Conservation (phyloP, 2,113 vertebrate species). For the Oceanodroma tethys region DNA sequence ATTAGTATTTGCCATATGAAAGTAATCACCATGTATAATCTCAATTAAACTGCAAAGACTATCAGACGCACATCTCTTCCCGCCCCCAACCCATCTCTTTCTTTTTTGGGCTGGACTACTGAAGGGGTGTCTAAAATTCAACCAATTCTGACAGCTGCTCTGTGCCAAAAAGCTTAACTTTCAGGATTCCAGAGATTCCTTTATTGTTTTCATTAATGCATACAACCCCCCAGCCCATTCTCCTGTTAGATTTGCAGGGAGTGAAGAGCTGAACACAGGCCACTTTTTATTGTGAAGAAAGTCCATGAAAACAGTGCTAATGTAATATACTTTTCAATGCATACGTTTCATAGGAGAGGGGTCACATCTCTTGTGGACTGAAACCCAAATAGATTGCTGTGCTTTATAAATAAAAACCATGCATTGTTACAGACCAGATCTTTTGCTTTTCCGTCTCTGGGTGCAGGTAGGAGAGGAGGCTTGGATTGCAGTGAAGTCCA, state of each 20-base stretch:
- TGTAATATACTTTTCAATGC: not conserved
- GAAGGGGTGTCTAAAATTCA: conserved; percentile 41
- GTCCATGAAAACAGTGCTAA: not conserved
- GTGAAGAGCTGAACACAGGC: not conserved
- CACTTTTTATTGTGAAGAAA: not conserved
- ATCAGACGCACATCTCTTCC: not conserved
- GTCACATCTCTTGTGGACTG: not conserved
- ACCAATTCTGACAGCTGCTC: conserved; percentile 56
- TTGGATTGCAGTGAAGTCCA: conserved; percentile 83
- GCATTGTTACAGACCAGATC: not conserved
- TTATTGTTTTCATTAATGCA: conserved; percentile 43
- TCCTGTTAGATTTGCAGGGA: not conserved
- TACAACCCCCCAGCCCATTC: not conserved
- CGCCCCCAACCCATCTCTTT: not conserved
- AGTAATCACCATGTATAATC: not conserved
- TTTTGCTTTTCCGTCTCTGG: not conserved
- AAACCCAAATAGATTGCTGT: not conserved
- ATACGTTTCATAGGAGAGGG: not conserved
- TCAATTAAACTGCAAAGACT: not conserved
- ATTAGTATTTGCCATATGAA: not conserved
- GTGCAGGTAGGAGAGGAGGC: conserved; percentile 85
- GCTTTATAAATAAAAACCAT: not conserved
- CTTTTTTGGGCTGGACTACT: not conserved
- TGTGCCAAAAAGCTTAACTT: conserved; percentile 57
- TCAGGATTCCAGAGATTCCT: conserved; percentile 59